These are phyloP conservation scores for Hydrochoerus hydrochaeris DNA, from an alignment of 2,113 vertebrate genomes.

Conservation along the genomic window DNA sequence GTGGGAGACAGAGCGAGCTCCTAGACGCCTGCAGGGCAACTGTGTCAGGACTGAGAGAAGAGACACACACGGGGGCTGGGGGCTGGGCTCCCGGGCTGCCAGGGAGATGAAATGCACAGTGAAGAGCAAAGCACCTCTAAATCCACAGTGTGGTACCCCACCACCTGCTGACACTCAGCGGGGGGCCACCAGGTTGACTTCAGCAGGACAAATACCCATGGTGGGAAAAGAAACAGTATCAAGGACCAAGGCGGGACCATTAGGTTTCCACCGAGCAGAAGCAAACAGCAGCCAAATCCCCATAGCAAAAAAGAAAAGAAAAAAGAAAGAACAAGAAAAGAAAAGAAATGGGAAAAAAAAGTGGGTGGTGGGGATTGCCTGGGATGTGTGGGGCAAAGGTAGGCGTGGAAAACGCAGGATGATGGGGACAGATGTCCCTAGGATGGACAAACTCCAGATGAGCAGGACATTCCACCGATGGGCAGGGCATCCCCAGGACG, in stretches of 20 bases:
- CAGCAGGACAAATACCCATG: not conserved
- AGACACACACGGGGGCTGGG: not conserved
- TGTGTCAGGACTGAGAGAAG: not conserved
- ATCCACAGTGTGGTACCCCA: fast-evolving
- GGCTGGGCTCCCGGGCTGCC: not conserved
- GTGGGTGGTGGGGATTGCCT: not conserved
- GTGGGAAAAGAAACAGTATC: not conserved
- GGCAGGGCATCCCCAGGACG: not conserved
- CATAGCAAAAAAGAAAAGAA: not conserved
- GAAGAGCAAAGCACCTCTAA: not conserved
- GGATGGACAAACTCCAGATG: not conserved
- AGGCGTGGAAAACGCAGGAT: not conserved
- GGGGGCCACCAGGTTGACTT: too few relatives aligned
- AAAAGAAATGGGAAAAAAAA: too few relatives aligned
- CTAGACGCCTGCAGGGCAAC: not conserved
- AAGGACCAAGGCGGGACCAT: not conserved
- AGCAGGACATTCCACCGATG: not conserved
- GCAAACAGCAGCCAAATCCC: not conserved
- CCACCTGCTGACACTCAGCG: not conserved
- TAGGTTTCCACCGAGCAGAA: not conserved
- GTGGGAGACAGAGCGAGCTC: not conserved
- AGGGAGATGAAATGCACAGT: not conserved
- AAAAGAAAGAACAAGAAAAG: too few relatives aligned
- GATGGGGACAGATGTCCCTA: not conserved
- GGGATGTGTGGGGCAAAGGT: not conserved